Percentiles rank a stretch among this genome's conserved stretches.
Conservation (phyloP, 2,113 vertebrate genomes). For the Cryptotis parvus region DNA sequence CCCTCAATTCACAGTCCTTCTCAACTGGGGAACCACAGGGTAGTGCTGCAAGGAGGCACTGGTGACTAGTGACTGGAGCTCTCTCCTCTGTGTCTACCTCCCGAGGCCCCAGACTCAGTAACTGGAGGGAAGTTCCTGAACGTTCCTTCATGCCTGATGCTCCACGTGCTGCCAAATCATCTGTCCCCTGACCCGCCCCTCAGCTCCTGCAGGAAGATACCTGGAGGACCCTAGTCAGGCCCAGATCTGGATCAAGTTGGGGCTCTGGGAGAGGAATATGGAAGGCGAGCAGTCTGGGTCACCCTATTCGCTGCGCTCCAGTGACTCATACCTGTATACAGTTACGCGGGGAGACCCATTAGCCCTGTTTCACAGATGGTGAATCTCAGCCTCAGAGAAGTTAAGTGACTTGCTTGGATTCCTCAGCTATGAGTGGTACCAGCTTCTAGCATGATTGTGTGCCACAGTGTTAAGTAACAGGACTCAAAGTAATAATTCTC, state of each 20-base stretch:
- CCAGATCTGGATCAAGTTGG: not conserved
- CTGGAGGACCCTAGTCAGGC: not conserved
- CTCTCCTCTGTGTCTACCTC: not conserved
- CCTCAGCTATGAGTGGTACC: not conserved
- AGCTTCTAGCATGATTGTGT: not conserved
- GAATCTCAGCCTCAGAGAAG: constrained; percentile 18
- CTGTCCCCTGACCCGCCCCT: not conserved
- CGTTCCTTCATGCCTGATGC: not conserved
- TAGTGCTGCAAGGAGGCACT: not conserved
- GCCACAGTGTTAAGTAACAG: not conserved
- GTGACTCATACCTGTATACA: not conserved
- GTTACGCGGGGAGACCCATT: too few relatives aligned
- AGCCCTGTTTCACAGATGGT: not conserved
- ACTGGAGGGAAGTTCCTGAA: not conserved
- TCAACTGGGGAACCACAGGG: not conserved
- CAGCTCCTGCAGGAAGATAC: not conserved
- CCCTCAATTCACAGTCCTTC: too few relatives aligned
- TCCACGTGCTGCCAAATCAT: not conserved
- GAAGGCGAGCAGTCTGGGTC: too few relatives aligned
- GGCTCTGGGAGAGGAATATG: too few relatives aligned
- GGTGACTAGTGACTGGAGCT: not conserved
- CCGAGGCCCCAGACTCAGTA: not conserved
- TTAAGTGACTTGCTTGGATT: not conserved
- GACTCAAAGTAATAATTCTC: not conserved
- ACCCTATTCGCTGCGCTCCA: not conserved